Base-by-base conservation (phyloP, 1,140 invertebrate species). In the Zophobas morio region DNA sequence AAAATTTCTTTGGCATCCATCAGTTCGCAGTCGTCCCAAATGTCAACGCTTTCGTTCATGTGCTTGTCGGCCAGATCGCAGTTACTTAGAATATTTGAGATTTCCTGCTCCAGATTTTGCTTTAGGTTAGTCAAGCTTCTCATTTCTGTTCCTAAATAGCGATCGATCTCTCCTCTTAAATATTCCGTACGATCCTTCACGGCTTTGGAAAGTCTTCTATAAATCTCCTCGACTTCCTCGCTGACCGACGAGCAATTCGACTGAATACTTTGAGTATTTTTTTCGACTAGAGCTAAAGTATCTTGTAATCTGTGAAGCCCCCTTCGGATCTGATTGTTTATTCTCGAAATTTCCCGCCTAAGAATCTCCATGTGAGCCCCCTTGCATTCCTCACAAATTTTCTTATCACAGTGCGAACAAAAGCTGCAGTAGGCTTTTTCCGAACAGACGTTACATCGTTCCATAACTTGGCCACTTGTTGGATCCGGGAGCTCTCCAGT, bases 31-130 rank as follows among this genome's bases (percentile, higher is more conserved):
- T 98, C 94, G 81, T 96, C 94, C 95, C 95, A 96, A 75, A 94
- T 91, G 20, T 94, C 92, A 3, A 94, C 91, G 79, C 94, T 94
- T 82, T 96, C 93, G 84, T 93, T 93, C 90, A 97, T 94, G 87
- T 96, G 93, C 87, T 96, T 96, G 87, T 99, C 97, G n/a, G 96
- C 96, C 77, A 98, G 89, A 86, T 99, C 97, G 88, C 96, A 98
- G 87, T 99, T 99, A 84, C 95, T 96, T 81, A 93, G 90, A 75
- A 99, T 97, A 87, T 98, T 99, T 57, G 92, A 91, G 82, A 98
- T 93, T 88, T 99, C 97, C 84, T 94, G 91, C 84, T 98, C 96
- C 75, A 98, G 88, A 87, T 97, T 97, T 86, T 97, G 95, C 88
- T 97, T 96, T n/a, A 98, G 88, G 73, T 93, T 92, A 33, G 92